Evolutionary conservation across 2,888 invertebrate genomes (phyloP), one percentile per base, ranked within the genome.

Genomic region (Lasiommata megera): DNA sequence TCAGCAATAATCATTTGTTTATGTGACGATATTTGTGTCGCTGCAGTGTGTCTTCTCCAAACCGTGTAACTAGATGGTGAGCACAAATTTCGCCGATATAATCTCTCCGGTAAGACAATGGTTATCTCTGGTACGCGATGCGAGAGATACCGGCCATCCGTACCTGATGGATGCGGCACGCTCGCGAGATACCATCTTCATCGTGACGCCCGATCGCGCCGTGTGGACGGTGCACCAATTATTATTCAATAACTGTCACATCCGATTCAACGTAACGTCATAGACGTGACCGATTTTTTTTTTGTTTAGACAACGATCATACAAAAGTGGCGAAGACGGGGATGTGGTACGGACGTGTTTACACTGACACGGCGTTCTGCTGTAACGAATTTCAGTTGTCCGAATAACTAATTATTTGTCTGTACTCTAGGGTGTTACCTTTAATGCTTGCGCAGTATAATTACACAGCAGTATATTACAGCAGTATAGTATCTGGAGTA

Each of bases 151-250:
- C 66, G 74, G 68, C 67, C 70, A 72, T 70, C 71, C 70, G 69
- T 68, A 54, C 53, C 86, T 87, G 89, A 89, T 87, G 89, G 88
- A 89, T 82, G 88, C 84, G 76, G 89, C 89, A 88, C 88, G 89
- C 83, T 81, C 80, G 65, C 63, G 62, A 62, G 89, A 89, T 89
- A 88, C 67, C 76, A 89, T 89, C 89, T 77, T 73, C 69, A 72
- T 86, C 88, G 86, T 84, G 87, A 84, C 80, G 83, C 69, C 69
- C 67, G 66, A 64, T 70, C 67, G 63, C 63, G 76, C 76, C 79
- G 78, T 79, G 79, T 82, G 85, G 80, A 85, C 86, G 78, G 78
- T 82, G 85, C 81, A 85, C 86, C 88, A 88, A 88, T 89, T 88
- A 88, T 87, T 87, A 88, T 88, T 88, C 88, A 88, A 89, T 89